phyloP scores from a whole-genome alignment of 2,113 vertebrate species.

The Lophotis ruficrista region DNA sequence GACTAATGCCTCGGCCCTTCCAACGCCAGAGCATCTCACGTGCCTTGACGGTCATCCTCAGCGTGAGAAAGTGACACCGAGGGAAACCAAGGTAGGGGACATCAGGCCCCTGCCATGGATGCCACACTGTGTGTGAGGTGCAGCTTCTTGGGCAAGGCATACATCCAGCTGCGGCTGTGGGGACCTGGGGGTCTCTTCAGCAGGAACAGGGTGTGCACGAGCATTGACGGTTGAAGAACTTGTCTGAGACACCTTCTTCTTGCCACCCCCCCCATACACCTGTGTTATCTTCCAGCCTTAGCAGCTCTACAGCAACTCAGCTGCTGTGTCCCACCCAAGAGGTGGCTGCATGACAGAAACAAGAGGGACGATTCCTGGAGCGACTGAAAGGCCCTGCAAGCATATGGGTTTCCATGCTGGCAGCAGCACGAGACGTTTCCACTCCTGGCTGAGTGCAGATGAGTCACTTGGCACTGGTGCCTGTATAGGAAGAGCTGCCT shows the following conservation, averaged over 20 bases:
- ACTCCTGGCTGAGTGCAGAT: background rate
- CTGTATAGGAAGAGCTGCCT: background rate
- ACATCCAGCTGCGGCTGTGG: background rate
- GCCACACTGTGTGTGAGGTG: background rate
- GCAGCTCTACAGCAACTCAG: background rate
- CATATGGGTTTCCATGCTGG: background rate
- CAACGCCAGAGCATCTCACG: fast-evolving
- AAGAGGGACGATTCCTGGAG: background rate
- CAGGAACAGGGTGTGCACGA: background rate
- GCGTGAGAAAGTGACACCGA: fast-evolving
- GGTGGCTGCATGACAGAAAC: background rate
- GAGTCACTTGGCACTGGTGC: background rate
- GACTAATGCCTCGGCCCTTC: background rate
- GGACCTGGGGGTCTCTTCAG: background rate
- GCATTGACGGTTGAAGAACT: fast-evolving
- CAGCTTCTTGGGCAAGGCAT: background rate
- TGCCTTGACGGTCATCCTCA: background rate
- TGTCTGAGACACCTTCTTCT: background rate
- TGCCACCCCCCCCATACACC: too few relatives aligned
- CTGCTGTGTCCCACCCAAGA: background rate
- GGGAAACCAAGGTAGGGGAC: background rate
- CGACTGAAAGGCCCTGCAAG: background rate
- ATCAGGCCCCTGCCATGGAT: fast-evolving
- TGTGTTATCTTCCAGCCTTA: background rate
- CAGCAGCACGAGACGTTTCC: background rate